Base-by-base conservation (phyloP, 2,113 vertebrate genomes). In the Corythornis vintsioides region DNA sequence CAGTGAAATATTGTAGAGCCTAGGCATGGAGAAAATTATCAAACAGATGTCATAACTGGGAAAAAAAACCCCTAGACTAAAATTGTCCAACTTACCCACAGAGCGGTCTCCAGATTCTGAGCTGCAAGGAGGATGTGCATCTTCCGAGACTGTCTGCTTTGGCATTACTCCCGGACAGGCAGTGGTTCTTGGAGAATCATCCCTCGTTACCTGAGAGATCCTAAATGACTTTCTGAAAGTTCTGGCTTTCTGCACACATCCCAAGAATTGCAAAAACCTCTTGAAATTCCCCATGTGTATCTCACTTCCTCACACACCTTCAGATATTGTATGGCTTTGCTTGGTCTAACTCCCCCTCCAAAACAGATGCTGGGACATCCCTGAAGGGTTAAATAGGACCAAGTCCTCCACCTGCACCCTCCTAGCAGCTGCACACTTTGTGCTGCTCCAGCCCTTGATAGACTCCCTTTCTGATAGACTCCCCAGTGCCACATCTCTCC, bases 291-390 rank as follows among this genome's bases (percentile, higher is more conserved):
- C 53, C 0, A 0, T 15, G 65, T 21, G 42, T 45, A 7, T 56
- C 72, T 57, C 55, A 29, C 25, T 16, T 55, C 19, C 43, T 7
- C 57, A 5, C 50, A 53, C 19, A 53, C 21, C 25, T 89, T 59
- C 69, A 53, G 31, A 22, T 13, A 6, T 66, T 35, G 25, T 28
- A 33, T 8, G 1, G 4, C 40, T 66, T 45, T 73, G 26, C 25
- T 61, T 7, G 4, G 22, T 17, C 56, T 35, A 64, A 10, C 13
- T 60, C 6, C 12, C n/a, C n/a, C n/a, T 7, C 2, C 0, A 55
- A 55, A 66, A 15, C 33, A 33, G 33, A 13, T 56, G 14, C 38
- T 6, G 14, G 55, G 50, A 6, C 26, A 13, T 35, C 26, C n/a
- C 81, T 45, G 31, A n/a, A 11, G 38, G 25, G 21, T 38, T 50